phyloP scores from a whole-genome alignment of 2,113 vertebrate genomes.

The Nyctereutes procyonoides region DNA sequence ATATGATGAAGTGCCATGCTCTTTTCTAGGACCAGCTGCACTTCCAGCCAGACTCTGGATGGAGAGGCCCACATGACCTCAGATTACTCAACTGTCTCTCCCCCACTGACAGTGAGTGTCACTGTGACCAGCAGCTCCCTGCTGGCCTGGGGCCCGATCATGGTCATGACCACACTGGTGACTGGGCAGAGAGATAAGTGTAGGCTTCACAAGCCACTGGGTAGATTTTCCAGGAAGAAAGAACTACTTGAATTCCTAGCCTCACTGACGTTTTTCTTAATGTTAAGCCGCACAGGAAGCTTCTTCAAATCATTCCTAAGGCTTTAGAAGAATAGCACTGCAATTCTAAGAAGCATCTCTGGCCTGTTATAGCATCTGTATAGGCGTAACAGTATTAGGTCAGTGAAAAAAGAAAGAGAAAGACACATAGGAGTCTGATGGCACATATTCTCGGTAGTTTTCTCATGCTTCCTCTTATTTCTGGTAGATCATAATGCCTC shows the following conservation, averaged over 20 bases:
- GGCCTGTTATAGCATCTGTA: neutral
- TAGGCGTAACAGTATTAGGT: neutral
- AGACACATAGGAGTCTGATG: neutral
- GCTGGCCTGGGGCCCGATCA: neutral
- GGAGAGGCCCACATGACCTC: neutral
- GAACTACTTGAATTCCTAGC: neutral
- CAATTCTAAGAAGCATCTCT: neutral
- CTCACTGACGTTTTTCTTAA: neutral
- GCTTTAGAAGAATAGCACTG: neutral
- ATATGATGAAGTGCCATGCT: conserved; percentile 53
- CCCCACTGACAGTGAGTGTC: neutral
- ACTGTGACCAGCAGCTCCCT: neutral
- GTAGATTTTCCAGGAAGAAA: conserved; percentile 18
- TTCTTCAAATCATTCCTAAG: neutral
- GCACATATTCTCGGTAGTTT: conserved; percentile 14
- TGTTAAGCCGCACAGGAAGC: neutral
- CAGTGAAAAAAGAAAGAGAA: neutral
- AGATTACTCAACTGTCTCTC: neutral
- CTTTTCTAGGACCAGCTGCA: conserved; percentile 54
- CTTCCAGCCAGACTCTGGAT: neutral
- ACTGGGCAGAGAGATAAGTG: neutral
- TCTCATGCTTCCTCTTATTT: conserved; percentile 51
- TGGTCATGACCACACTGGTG: neutral
- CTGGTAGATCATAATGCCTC: conserved; percentile 39
- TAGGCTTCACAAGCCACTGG: neutral